Evolutionary conservation across 1,140 invertebrate genomes (phyloP), one percentile per base, ranked within the genome.

Genomic region (Drosophila nebulosa): DNA sequence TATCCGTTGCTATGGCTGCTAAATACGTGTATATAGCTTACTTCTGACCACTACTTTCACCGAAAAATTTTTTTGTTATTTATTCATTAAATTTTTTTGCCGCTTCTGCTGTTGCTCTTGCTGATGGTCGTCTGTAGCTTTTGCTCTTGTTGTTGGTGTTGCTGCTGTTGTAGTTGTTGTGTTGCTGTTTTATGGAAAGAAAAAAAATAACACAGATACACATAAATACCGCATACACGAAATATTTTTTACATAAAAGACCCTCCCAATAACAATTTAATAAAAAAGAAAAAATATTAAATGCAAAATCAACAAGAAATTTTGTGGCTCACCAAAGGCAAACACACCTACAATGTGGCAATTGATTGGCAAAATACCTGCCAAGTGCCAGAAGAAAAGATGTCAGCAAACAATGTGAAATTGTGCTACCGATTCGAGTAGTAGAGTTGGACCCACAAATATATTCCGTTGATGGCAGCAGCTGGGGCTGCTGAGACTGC

Each of bases 51-150:
- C 78, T 74, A 86, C 81, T 86, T 86, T 86, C 81, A 81, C 81
- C 83, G 78, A 78, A 86, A 88, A 67, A n/a, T n/a, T 81, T 86
- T 81, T 78, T 67, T 80, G 78, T 81, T 86, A 86, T 86, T 86
- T 86, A 86, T 86, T 86, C 78, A 86, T 86, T 88, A 81, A 88
- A 86, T 81, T 86, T 81, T 86, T 86, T 88, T 81, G 74, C 75
- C 66, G 74, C 71, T 75, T 67, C 67, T 72, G 67, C 71, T 80
- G 36, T 24, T 60, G 64, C 60, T 52, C 56, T 65, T 72, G 75
- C 35, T 66, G 62, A 60, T 63, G 71, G 26, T 64, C 46, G 72
- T 73, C 73, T 70, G 69, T 74, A 72, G 52, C 72, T 16, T 24
- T 35, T 74, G 46, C 57, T 60, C 53, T 64, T 75, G 53, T 69